A percentile compares a stretch with the other conserved stretches of the same genome.
Evolutionary conservation across 2,888 invertebrate species (phyloP).

Genomic region (Teleiodes luculella): DNA sequence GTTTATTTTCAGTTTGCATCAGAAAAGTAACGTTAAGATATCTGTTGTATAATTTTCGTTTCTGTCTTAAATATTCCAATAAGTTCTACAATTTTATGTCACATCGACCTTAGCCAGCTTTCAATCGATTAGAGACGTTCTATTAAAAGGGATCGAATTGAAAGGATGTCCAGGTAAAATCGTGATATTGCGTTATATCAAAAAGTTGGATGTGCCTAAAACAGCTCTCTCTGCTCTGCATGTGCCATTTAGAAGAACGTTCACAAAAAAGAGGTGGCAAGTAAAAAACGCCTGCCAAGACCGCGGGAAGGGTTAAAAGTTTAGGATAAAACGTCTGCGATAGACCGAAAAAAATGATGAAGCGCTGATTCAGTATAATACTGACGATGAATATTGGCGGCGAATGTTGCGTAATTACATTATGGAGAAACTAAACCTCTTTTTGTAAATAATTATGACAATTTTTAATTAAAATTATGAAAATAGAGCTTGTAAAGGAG

Average conservation of each 20-base stretch:
- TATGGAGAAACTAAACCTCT: too few species aligned
- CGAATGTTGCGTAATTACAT: too few species aligned
- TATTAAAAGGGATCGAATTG: conserved; percentile 62
- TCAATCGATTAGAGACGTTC: conserved; percentile 69
- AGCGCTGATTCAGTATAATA: conserved; percentile 23
- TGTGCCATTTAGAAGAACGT: conserved; percentile 75
- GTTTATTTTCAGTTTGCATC: too few species aligned
- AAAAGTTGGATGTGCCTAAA: conserved; percentile 52
- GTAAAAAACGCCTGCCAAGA: conserved; percentile 69
- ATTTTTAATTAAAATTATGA: too few species aligned
- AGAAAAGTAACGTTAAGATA: too few species aligned
- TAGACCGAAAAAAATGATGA: conserved; percentile 62
- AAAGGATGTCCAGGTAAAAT: conserved; percentile 64
- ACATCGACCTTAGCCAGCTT: conserved; percentile 35
- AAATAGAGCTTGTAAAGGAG: too few species aligned
- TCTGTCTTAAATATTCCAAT: conserved; percentile 12
- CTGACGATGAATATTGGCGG: neutral
- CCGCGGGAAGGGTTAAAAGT: conserved; percentile 66
- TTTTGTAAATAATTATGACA: too few species aligned
- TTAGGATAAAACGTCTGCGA: conserved; percentile 50
- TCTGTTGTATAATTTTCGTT: too few species aligned
- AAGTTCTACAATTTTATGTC: conserved; percentile 13
- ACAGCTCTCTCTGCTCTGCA: conserved; percentile 57
- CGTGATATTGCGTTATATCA: conserved; percentile 75
- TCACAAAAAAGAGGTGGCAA: conserved; percentile 65